Conservation (phyloP, 1,140 invertebrate genomes). For the Aphis gossypii region DNA sequence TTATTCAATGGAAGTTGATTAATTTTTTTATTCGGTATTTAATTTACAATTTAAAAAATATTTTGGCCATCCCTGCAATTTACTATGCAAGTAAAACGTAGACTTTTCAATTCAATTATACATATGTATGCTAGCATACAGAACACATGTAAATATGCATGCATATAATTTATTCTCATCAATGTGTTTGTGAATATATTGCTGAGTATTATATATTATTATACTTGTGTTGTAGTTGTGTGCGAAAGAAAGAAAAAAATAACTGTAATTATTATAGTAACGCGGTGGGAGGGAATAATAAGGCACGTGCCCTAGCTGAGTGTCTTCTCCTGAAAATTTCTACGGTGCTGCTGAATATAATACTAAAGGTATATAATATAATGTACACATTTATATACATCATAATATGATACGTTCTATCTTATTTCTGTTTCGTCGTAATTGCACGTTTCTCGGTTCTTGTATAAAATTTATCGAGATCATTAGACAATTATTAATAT, state of each 20-base stretch:
- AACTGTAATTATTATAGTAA: background rate
- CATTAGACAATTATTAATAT: constrained; percentile 17
- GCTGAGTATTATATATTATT: background rate
- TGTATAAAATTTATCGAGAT: constrained; percentile 1
- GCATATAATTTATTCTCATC: background rate
- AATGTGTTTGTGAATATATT: background rate
- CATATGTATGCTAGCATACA: background rate
- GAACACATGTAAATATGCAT: background rate
- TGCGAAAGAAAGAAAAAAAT: background rate
- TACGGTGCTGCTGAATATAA: background rate
- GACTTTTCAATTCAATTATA: background rate
- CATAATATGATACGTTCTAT: background rate
- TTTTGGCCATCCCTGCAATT: background rate
- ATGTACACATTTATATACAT: background rate
- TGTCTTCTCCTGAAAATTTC: background rate
- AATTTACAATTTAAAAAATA: background rate
- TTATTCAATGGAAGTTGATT: background rate
- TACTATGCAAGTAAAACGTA: background rate
- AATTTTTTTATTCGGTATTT: background rate
- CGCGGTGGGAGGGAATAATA: background rate
- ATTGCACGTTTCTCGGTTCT: background rate
- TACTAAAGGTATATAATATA: background rate
- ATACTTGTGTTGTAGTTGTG: background rate
- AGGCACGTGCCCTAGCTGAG: background rate
- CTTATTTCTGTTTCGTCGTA: background rate